Base-by-base conservation (phyloP, 2,888 invertebrate genomes). In the Apeira syringaria region DNA sequence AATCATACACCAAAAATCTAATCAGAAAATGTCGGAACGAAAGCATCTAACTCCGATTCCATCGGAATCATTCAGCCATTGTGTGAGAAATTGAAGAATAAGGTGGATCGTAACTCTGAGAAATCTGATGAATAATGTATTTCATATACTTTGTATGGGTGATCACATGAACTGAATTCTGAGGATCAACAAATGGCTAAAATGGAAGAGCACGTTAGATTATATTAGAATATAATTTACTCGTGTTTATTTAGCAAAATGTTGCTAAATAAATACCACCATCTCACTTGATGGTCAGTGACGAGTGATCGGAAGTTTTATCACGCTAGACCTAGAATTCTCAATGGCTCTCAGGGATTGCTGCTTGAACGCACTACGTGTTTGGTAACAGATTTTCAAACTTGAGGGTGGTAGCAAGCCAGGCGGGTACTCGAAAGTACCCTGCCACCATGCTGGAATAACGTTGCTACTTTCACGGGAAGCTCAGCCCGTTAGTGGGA, bases 81-180 rank as follows among this genome's bases (percentile, higher is more conserved):
- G 45, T 45, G 26, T 24, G 27, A 10, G 27, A 27, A 32, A 39
- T 40, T 31, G 45, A 40, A 40, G 35, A 40, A 46, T 46, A 46
- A 30, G 45, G 35, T 39, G 39, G 45, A 46, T 46, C 45, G 35
- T 46, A 46, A 46, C 35, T 46, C 30, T 18, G 29, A 27, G 22
- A 9, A 28, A 34, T 26, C 15, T 5, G 27, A 46, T 46, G 45
- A 46, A 46, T 46, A 40, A 40, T 37, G 29, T 37, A 37, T 36
- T 6, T 0, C 24, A 29, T 36, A 32, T 7, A 26, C 36, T 24
- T 18, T 30, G 24, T 36, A 20, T 15, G 32, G 12, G 22, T 15
- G 32, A 32, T 36, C 10, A 18, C n/a, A 26, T 3, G 13, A 22
- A 25, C 17, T 17, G 17, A 30, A 34, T 42, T 37, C 8, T 9